Percentiles rank a stretch among this genome's conserved stretches.
These are phyloP conservation scores for Bettongia penicillata DNA, from an alignment of 2,113 vertebrate genomes.

Conservation along the genomic window DNA sequence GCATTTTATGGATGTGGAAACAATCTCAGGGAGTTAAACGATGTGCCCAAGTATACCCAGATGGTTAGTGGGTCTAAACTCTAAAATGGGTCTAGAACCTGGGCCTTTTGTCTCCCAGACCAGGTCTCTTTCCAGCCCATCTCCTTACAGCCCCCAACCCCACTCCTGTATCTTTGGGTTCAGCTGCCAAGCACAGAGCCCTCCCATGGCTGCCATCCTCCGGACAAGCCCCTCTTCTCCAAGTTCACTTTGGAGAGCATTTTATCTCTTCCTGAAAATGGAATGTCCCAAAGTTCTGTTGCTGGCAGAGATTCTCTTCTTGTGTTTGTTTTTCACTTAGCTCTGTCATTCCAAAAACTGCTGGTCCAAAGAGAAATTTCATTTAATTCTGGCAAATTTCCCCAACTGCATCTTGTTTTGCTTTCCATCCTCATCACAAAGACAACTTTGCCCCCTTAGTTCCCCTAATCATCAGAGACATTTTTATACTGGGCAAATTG, in stretches of 20 bases:
- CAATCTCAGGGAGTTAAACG: not conserved
- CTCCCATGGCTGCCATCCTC: not conserved
- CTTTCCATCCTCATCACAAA: constrained; percentile 66
- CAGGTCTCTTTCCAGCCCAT: not conserved
- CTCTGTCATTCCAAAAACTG: constrained; percentile 52
- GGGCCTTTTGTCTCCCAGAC: not conserved
- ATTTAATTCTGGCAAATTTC: constrained; percentile 51
- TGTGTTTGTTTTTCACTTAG: constrained; percentile 27
- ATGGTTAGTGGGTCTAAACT: not conserved
- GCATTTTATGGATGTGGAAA: not conserved
- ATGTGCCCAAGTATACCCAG: not conserved
- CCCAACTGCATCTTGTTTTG: constrained; percentile 52
- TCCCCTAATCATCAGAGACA: constrained; percentile 72
- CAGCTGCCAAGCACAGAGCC: not conserved
- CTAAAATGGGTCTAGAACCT: not conserved
- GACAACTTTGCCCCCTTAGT: constrained; percentile 75
- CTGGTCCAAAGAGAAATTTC: constrained; percentile 65
- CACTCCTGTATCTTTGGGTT: not conserved
- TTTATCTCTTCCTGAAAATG: constrained; percentile 13
- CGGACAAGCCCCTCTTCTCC: not conserved
- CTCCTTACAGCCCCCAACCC: not conserved
- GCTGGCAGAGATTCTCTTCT: constrained; percentile 32
- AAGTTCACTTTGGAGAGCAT: not conserved
- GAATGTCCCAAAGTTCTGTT: constrained; percentile 32
- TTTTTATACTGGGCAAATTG: constrained; percentile 67